These are phyloP conservation scores for Coregonus clupeaformis DNA, from an alignment of 2,113 vertebrate genomes.

Conservation along the genomic window DNA sequence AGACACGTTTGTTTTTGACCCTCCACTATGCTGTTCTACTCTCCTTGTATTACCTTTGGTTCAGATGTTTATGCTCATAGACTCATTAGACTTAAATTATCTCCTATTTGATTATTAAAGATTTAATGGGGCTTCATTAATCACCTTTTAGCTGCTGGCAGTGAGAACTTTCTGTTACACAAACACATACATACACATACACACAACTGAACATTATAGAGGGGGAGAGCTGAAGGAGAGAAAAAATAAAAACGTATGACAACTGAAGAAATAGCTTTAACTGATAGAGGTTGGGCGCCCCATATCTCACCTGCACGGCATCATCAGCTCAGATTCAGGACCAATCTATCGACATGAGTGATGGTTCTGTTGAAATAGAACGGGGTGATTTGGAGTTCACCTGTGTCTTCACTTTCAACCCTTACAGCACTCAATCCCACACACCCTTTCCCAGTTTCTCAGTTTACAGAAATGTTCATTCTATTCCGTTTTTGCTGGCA, in stretches of 20 bases:
- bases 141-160: conserved; percentile 10
- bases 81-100: conserved; percentile 37
- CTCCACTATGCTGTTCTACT: background rate
- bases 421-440: background rate
- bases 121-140: conserved; percentile 29
- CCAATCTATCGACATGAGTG: background rate
- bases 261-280: background rate
- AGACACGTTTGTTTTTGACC: background rate
- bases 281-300: background rate
- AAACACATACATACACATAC: background rate
- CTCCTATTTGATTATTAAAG: conserved; percentile 36
- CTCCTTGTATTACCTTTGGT: conserved; percentile 8
- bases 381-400: background rate
- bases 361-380: background rate
- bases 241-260: background rate
- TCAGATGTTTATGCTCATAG: conserved; percentile 16
- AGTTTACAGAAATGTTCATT: background rate
- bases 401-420: background rate
- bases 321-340: background rate
- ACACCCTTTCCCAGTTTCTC: too few species aligned
- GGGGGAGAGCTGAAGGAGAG: background rate
- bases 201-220: background rate
- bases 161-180: background rate
- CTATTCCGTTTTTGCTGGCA: background rate
- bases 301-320: background rate